Conservation (phyloP, 2,888 invertebrate genomes). For the Ormia ochracea region DNA sequence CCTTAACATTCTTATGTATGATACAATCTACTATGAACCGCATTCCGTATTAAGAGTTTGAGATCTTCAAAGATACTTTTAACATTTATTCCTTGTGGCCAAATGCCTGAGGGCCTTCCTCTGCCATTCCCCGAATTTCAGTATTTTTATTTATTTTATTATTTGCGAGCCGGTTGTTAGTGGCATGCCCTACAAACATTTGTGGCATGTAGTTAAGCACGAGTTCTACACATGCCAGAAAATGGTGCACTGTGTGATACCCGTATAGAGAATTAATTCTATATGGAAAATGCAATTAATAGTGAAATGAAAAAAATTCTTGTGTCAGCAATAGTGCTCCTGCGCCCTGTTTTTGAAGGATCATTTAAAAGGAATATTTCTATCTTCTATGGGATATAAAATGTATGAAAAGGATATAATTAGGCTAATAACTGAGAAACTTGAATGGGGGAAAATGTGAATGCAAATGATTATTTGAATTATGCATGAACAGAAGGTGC, state of each 20-base stretch:
- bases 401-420: conserved; percentile 2
- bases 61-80: too few relatives aligned
- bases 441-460: background rate
- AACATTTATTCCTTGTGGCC: too few relatives aligned
- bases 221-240: conserved; percentile 16
- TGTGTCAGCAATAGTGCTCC: background rate
- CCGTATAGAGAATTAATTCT: background rate
- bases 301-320: background rate
- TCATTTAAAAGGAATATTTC: background rate
- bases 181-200: conserved; percentile 46
- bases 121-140: too few relatives aligned
- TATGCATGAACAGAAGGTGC: background rate
- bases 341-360: background rate
- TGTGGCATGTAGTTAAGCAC: conserved; percentile 29
- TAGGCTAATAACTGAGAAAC: background rate
- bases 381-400: background rate
- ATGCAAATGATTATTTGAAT: background rate
- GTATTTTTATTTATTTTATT: background rate
- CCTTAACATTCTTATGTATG: too few relatives aligned
- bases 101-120: too few relatives aligned
- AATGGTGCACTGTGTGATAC: conserved; percentile 35
- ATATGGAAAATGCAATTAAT: background rate
- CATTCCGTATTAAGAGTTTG: too few relatives aligned
- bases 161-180: background rate
- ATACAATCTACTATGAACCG: too few relatives aligned